Conservation (phyloP, 2,888 invertebrate species). For the Hypolimnas misippus region DNA sequence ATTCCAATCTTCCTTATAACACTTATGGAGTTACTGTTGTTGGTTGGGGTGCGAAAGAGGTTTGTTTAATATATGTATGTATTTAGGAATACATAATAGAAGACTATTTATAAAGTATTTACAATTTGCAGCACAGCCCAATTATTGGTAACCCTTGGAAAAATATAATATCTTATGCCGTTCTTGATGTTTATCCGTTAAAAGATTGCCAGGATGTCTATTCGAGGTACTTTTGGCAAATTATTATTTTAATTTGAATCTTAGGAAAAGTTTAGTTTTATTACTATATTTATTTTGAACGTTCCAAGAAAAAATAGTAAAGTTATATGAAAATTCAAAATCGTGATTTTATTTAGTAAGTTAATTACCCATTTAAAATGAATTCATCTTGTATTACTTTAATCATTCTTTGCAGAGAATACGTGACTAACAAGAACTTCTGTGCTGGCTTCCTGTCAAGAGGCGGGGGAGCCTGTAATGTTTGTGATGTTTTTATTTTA, state of each 20-base stretch:
- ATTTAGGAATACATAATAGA: too few relatives aligned
- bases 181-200: constrained; percentile 59
- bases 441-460: constrained; percentile 69
- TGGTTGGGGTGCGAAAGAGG: constrained; percentile 70
- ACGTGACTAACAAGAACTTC: constrained; percentile 61
- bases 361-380: too few relatives aligned
- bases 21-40: constrained; percentile 61
- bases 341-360: too few relatives aligned
- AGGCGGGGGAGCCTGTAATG: constrained; percentile 72
- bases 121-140: constrained; percentile 48
- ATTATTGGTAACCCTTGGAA: constrained; percentile 51
- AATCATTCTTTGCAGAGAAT: too few relatives aligned
- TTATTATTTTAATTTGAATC: too few relatives aligned
- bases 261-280: too few relatives aligned
- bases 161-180: constrained; percentile 55
- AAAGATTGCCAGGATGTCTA: constrained; percentile 64
- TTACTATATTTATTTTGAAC: too few relatives aligned
- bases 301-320: too few relatives aligned
- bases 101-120: too few relatives aligned
- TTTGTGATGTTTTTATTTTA: constrained; percentile 45
- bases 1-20: constrained; percentile 48
- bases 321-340: too few relatives aligned
- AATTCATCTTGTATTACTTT: too few relatives aligned
- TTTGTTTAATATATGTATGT: constrained; percentile 45
- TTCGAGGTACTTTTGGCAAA: constrained; percentile 49